A percentile compares a stretch with the other conserved stretches of the same genome.
These are phyloP conservation scores for Apodemia zela DNA, from an alignment of 2,888 invertebrate genomes.

Conservation along the genomic window DNA sequence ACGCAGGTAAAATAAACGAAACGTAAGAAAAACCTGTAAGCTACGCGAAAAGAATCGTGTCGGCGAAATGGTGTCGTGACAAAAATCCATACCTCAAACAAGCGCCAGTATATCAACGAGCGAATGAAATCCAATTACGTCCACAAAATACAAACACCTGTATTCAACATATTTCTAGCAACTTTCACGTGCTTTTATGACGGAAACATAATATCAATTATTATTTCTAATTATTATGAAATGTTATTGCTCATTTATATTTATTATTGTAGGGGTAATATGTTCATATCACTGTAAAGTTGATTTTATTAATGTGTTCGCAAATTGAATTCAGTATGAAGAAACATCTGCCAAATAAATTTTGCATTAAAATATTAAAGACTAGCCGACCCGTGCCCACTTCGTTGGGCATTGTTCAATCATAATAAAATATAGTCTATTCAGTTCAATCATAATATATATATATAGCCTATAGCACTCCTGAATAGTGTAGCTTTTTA, in stretches of 20 bases:
- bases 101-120: conserved; percentile 61
- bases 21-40: conserved; percentile 39
- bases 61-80: conserved; percentile 75
- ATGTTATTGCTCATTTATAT: background rate
- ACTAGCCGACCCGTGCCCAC: no score
- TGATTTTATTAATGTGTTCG: background rate
- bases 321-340: background rate
- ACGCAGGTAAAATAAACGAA: conserved; percentile 27
- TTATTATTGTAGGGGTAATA: background rate
- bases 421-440: no score
- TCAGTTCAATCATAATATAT: no score
- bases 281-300: background rate
- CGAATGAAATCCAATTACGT: conserved; percentile 74
- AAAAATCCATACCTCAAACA: conserved; percentile 73
- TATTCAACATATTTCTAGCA: conserved; percentile 29
- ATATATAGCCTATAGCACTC: no score
- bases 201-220: conserved; percentile 6
- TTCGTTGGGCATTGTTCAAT: no score
- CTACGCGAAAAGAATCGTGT: conserved; percentile 48
- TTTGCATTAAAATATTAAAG: background rate
- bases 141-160: conserved; percentile 52
- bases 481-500: no score
- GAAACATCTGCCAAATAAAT: background rate
- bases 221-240: background rate
- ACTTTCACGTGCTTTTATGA: conserved; percentile 14